These are phyloP conservation scores for Silvanus unidentatus DNA, from an alignment of 2,888 invertebrate genomes.

Conservation along the genomic window DNA sequence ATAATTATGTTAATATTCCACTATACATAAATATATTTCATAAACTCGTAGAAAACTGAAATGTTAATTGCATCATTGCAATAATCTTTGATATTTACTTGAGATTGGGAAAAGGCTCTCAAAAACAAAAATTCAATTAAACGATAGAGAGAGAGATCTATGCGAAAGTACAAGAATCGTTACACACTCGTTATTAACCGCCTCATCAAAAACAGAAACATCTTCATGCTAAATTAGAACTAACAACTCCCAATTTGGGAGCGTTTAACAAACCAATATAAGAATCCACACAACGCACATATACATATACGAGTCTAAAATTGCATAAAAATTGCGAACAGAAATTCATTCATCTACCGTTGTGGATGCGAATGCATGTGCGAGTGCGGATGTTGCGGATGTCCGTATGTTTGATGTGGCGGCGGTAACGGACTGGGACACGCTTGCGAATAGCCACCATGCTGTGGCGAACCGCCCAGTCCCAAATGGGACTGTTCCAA, in stretches of 20 bases:
- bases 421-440: constrained; percentile 71
- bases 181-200: too few species aligned
- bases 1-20: constrained; percentile 23
- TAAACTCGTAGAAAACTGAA: constrained; percentile 18
- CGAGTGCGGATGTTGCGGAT: constrained; percentile 66
- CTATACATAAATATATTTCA: constrained; percentile 15
- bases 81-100: neutral
- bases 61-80: constrained; percentile 18
- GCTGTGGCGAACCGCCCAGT: constrained; percentile 44
- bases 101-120: too few species aligned
- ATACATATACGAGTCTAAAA: too few species aligned
- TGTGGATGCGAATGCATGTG: constrained; percentile 72
- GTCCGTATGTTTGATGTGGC: constrained; percentile 52
- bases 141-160: too few species aligned
- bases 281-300: too few species aligned
- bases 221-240: neutral
- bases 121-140: too few species aligned
- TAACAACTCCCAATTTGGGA: too few species aligned
- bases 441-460: constrained; percentile 57
- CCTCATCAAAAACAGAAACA: neutral
- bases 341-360: too few species aligned
- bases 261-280: too few species aligned
- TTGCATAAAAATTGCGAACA: too few species aligned
- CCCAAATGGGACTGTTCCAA: constrained; percentile 44
- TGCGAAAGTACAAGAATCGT: too few species aligned